Conservation (phyloP, 1,140 invertebrate genomes). For the Aethina tumida region DNA sequence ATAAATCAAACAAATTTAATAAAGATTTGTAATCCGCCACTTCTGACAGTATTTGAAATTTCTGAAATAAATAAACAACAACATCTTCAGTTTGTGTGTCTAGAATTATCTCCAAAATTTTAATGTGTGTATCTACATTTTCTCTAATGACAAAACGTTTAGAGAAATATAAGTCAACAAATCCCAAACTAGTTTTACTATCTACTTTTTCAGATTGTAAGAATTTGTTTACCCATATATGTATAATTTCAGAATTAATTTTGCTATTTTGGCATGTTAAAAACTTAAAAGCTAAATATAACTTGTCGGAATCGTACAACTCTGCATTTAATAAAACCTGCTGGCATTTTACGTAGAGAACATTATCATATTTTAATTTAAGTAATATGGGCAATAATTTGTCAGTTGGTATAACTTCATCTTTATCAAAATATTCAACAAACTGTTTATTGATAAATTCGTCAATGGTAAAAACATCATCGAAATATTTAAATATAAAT, state of each 20-base stretch:
- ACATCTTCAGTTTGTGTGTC: slow-evolving; percentile 12
- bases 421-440: background rate
- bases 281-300: slow-evolving; percentile 1
- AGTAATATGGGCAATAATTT: background rate
- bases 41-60: background rate
- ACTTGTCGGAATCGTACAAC: background rate
- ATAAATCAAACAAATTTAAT: slow-evolving; percentile 2
- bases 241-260: background rate
- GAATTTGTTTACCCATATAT: background rate
- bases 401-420: background rate
- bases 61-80: background rate
- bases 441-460: slow-evolving; percentile 5
- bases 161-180: too few species aligned
- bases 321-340: background rate
- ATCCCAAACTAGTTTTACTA: too few species aligned
- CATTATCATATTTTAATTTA: background rate
- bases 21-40: background rate
- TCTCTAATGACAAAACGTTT: slow-evolving; percentile 4
- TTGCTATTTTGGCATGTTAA: background rate
- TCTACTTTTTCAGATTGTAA: background rate
- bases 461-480: too few species aligned
- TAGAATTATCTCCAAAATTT: slow-evolving; percentile 8
- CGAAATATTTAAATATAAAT: background rate
- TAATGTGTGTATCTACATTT: slow-evolving; percentile 1
- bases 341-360: background rate